phyloP scores from a whole-genome alignment of 2,888 invertebrate species.

The Hypercompe scribonia region DNA sequence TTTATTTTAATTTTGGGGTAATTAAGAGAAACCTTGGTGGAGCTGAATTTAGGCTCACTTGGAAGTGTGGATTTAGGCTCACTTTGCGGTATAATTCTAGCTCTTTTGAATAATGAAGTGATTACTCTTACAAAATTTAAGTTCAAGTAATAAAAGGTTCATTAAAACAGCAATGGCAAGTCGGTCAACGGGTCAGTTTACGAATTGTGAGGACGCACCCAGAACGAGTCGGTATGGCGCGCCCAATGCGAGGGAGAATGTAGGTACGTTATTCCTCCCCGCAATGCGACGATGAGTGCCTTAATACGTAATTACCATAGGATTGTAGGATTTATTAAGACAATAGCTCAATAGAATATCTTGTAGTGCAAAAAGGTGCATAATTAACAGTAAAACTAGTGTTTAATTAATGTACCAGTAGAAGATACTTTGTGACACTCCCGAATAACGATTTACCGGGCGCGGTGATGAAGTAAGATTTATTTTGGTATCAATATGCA shows the following conservation, averaged over 20 bases:
- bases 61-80: background rate
- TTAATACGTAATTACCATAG: slow-evolving; percentile 8
- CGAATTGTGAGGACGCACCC: slow-evolving; percentile 80
- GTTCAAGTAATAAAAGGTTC: slow-evolving; percentile 65
- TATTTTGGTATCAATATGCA: slow-evolving; percentile 63
- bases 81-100: background rate
- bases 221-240: slow-evolving; percentile 68
- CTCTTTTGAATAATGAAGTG: background rate
- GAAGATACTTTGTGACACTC: slow-evolving; percentile 22
- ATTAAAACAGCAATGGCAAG: slow-evolving; percentile 72
- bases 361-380: background rate
- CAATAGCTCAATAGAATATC: background rate
- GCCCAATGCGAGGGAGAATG: slow-evolving; percentile 68
- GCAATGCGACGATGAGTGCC: slow-evolving; percentile 79
- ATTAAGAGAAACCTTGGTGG: background rate
- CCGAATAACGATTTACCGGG: slow-evolving; percentile 32
- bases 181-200: slow-evolving; percentile 81
- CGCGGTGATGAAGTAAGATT: slow-evolving; percentile 62
- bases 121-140: slow-evolving; percentile 61
- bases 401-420: slow-evolving; percentile 14
- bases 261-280: slow-evolving; percentile 76
- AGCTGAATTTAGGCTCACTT: background rate
- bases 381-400: background rate
- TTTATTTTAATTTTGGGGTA: background rate
- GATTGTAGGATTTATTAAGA: slow-evolving; percentile 4